Percentiles rank a stretch among this genome's conserved stretches.
Conservation (phyloP, 1,140 invertebrate species). For the Batillaria attramentaria region DNA sequence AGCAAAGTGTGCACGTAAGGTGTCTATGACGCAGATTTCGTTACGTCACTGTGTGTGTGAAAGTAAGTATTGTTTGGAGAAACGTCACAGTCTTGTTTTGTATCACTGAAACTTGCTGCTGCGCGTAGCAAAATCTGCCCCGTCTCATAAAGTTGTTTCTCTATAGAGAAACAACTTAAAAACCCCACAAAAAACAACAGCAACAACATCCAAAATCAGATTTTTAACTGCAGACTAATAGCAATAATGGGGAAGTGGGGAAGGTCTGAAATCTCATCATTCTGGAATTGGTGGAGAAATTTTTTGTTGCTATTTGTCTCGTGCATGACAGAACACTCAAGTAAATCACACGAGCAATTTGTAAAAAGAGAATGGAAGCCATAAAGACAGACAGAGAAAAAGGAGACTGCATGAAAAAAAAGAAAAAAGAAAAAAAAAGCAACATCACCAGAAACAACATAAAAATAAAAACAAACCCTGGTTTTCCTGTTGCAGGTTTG, state of each 20-base stretch:
- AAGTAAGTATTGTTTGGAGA: too few relatives aligned
- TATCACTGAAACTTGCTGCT: too few relatives aligned
- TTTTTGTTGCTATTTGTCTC: background rate
- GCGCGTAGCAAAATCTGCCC: too few relatives aligned
- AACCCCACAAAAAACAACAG: too few relatives aligned
- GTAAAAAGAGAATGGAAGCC: background rate
- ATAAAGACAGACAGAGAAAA: background rate
- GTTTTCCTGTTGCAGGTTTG: conserved; percentile 59
- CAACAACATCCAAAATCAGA: background rate
- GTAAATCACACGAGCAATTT: background rate
- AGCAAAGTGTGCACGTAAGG: too few relatives aligned
- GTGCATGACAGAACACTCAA: background rate
- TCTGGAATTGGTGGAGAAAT: background rate
- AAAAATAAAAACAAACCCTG: conserved; percentile 45
- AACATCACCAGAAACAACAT: background rate
- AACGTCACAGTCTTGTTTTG: too few relatives aligned
- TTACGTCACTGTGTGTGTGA: too few relatives aligned
- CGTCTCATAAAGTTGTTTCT: too few relatives aligned
- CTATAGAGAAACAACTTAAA: too few relatives aligned
- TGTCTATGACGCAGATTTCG: too few relatives aligned
- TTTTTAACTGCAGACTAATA: background rate
- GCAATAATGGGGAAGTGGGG: background rate
- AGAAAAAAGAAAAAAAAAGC: background rate
- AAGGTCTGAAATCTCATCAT: too few relatives aligned
- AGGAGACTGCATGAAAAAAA: background rate